Base-by-base conservation (phyloP, 1,140 invertebrate species). In the Drepana arcuata region DNA sequence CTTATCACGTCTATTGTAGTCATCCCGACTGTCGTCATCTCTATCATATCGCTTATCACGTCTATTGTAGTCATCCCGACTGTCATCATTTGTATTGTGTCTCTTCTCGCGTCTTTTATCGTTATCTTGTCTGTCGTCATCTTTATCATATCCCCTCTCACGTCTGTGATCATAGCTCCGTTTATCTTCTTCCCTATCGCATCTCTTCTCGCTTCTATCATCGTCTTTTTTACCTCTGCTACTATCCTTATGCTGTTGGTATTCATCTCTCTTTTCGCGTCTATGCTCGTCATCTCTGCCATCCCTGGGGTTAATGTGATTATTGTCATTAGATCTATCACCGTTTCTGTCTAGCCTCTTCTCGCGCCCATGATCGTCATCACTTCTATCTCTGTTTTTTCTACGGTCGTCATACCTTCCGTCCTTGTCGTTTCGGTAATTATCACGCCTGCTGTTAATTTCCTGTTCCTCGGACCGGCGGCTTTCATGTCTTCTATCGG, bases 401-500 rank as follows among this genome's bases (percentile, higher is more conserved):
- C n/a, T n/a, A n/a, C n/a, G n/a, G 3, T 26, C 29, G 4, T 12
- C 18, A 12, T 42, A 27, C 18, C 26, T 42, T 18, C 10, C 7
- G n/a, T 10, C 27, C 10, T 11, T 9, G 11, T 16, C 42, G 13
- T 28, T 14, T 10, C 31, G 18, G 7, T 31, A 24, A 2, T 15
- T 2, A 21, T 39, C 31, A 14, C 31, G 30, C 9, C 21, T 14
- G 16, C 30, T 28, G 5, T 18, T 41, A 26, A 18, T 14, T 2
- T 26, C 30, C 11, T 30, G 13, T 29, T 37, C 14, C 13, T 31
- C 21, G 9, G 13, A 13, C 13, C 25, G 10, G n/a, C 13, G 1
- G n/a, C n/a, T n/a, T n/a, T n/a, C n/a, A n/a, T 11, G 21, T 16
- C 36, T 42, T 44, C 54, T 26, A 32, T 50, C 35, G n/a, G 37